Evolutionary conservation across 2,113 vertebrate genomes (phyloP), one percentile per base, ranked within the genome.

Genomic region (Chelonoidis abingdonii): DNA sequence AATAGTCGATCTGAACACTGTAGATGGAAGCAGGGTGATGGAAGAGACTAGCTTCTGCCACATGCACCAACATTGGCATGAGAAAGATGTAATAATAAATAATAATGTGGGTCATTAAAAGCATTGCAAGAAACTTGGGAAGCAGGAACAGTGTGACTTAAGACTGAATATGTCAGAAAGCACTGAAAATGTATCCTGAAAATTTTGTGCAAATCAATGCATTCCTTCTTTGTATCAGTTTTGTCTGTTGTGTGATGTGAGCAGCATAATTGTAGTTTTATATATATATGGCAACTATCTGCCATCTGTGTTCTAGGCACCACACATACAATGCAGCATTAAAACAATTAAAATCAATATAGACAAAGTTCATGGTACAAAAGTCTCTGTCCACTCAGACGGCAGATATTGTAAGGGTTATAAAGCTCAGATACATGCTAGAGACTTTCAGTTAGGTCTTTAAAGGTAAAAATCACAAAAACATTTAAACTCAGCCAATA

Each of bases 301-400:
- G 96, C 96, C 96, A 97, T 96, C 95, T 96, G 96, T 95, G 87
- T 96, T 95, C 89, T 95, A 93, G 81, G 72, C 93, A 75, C 8
- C 1, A 96, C 89, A 53, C 69, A 17, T 86, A 94, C 95, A 95
- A 97, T 91, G 87, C 89, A 93, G 87, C 62, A 93, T 88, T 59
- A 97, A 95, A 96, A 96, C 96, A 97, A 97, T 97, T 95, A 95
- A 96, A 94, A 95, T 95, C 78, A 97, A 95, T 88, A 93, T 79
- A 95, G 89, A 92, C 80, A 88, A 93, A 96, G 65, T 54, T 97
- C 91, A 92, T 81, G 50, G 9, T 87, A 96, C 52, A 94, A 82
- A 96, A 93, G 89, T 72, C 78, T 95, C 96, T 93, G 95, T 95
- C 89, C 72, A 88, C 93, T 95, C 92, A 95, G 95, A 89, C 72